Evolutionary conservation across 1,140 invertebrate genomes (phyloP), one percentile per base, ranked within the genome.

Genomic region (Elysia chlorotica): DNA sequence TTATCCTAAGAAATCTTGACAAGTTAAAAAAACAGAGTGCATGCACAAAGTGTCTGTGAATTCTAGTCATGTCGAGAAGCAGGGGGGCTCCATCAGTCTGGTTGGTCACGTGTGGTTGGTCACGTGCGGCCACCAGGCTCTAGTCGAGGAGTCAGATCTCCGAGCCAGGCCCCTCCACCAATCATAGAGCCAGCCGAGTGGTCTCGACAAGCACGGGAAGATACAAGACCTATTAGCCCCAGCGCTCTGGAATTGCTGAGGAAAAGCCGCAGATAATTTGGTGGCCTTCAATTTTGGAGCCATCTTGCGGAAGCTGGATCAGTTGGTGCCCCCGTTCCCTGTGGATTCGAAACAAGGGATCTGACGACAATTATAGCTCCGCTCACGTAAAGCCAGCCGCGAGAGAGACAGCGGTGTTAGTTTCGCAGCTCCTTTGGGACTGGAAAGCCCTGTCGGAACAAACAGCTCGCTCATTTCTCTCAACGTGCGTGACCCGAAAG

Each of bases 341-440:
- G 54, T 25, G 67, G 67, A 59, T 23, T 59, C 54, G 66, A 69
- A 69, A 69, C 67, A 69, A 69, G 53, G 56, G 67, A 69, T 69
- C 67, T 59, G 31, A 33, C 53, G 56, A 69, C 67, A 69, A 69
- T 69, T 69, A 69, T 59, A 59, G 67, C 67, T 69, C 67, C 35
- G 67, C 67, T 69, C 67, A 69, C 67, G 67, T 69, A 69, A 69
- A 69, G 54, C 67, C 54, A 59, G 10, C 17, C 53, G 28, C 1
- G 67, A 38, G 53, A 69, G 54, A 59, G 67, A 69, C 67, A 59
- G 67, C 67, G 54, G 67, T 69, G 67, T 69, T 69, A 69, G 67
- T 69, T 69, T 69, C 67, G 54, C 67, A 59, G 35, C 67, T 69
- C 67, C 67, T 37, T n/a, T n/a, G 67, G 67, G 67, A 69, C 19